Evolutionary conservation across 2,888 invertebrate genomes (phyloP), one percentile per base, ranked within the genome.

Genomic region (Xestia ashworthii): DNA sequence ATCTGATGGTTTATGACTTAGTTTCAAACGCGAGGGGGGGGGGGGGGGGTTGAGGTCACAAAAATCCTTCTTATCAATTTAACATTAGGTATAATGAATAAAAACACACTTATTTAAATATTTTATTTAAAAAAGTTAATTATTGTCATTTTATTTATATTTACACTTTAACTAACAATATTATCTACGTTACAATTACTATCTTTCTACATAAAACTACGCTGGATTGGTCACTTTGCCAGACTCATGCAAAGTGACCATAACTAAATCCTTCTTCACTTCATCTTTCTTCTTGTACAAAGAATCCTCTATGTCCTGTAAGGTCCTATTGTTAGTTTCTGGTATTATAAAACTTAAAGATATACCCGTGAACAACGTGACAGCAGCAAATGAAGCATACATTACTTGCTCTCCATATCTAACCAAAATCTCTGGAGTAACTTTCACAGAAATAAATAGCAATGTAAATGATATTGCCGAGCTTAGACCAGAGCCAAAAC

Each of bases 281-380:
- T 58, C 32, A 5, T 22, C 50, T 66, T 80, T 66, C 46, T 81
- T 88, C n/a, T 80, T 89, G 71, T 89, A 92, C 81, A 93, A 87
- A 66, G 81, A 85, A 82, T 94, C 89, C 97, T 91, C 98, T 97
- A 87, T 98, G 95, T 74, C 98, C 97, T 91, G 97, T 94, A 91
- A 98, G 97, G 95, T 98, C 98, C 92, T 98, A 97, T 88, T 97
- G 84, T 91, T 90, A 0, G 94, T 94, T 68, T 94, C 94, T 12
- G 94, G 94, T 71, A 94, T 80, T 41, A 92, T 82, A 80, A 92
- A 93, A 70, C 81, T 83, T 60, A 94, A 80, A 8, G 88, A 65
- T 22, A 91, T 38, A 32, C 89, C 87, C 53, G 89, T 82, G 44
- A 91, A 22, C 5, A 91, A 76, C 0, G 92, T 91, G 0, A 91